Evolutionary conservation across 2,888 invertebrate genomes (phyloP).

Genomic region (Eristalis intricaria): DNA sequence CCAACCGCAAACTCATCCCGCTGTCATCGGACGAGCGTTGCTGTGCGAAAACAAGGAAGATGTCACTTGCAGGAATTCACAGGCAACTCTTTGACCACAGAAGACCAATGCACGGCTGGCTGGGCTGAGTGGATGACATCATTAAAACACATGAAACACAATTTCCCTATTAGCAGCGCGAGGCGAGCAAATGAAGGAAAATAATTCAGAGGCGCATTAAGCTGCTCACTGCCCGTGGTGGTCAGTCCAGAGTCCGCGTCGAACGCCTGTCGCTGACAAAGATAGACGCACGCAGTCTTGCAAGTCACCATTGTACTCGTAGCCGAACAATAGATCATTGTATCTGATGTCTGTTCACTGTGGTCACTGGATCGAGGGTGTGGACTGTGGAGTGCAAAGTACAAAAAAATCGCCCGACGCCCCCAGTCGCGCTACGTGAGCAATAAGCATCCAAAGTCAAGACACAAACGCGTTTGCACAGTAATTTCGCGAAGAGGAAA

Average conservation of each 20-base stretch:
- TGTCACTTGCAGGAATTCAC: constrained; percentile 44
- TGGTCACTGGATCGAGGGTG: constrained; percentile 9
- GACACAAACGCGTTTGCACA: background rate
- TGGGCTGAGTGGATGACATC: background rate
- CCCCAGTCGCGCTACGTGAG: constrained; percentile 10
- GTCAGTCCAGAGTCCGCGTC: background rate
- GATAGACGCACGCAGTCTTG: constrained; percentile 11
- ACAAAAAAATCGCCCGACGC: background rate
- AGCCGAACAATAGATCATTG: constrained; percentile 42
- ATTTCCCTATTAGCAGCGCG: constrained; percentile 34
- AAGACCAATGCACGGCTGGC: background rate
- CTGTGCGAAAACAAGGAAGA: constrained; percentile 38
- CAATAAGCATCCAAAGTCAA: background rate
- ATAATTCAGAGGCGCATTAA: constrained; percentile 48
- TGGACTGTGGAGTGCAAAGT: background rate
- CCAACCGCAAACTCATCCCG: constrained; percentile 21
- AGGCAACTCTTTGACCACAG: constrained; percentile 30
- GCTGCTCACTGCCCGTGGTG: constrained; percentile 33
- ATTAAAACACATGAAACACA: constrained; percentile 19
- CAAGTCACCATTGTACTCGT: constrained; percentile 14
- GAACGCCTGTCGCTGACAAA: constrained; percentile 33
- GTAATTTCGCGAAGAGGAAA: constrained; percentile 19
- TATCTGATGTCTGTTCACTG: constrained; percentile 16
- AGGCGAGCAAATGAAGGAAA: background rate
- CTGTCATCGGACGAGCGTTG: background rate